Conservation (phyloP, 2,113 vertebrate genomes). For the Aegithalos caudatus region DNA sequence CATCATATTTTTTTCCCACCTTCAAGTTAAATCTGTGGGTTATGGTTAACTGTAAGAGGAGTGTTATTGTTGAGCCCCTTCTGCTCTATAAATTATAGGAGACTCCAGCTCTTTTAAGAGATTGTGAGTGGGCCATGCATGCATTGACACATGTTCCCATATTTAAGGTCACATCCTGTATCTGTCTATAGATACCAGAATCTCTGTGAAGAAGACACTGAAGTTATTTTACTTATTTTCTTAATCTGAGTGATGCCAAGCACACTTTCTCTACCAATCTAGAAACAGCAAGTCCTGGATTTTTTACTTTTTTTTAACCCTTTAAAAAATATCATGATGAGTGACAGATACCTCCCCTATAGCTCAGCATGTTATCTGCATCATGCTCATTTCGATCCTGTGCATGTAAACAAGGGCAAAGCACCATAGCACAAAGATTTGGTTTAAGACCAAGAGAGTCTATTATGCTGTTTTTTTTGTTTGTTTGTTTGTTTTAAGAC, state of each 20-base stretch:
- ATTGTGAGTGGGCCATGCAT: fast-evolving
- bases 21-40: background rate
- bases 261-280: background rate
- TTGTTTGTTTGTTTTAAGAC: background rate
- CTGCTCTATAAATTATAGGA: background rate
- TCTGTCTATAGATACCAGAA: background rate
- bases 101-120: background rate
- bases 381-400: background rate
- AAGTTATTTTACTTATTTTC: background rate
- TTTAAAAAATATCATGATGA: background rate
- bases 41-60: background rate
- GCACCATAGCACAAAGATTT: background rate
- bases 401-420: background rate
- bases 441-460: background rate
- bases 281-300: background rate
- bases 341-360: background rate
- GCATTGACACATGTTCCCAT: background rate
- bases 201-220: background rate
- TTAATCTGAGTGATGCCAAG: background rate
- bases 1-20: background rate
- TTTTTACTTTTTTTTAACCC: background rate
- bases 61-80: background rate
- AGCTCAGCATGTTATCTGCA: background rate
- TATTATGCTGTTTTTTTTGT: background rate
- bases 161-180: background rate